Evolutionary conservation across 2,113 vertebrate species (phyloP).

Genomic region (Centropus unirufus): DNA sequence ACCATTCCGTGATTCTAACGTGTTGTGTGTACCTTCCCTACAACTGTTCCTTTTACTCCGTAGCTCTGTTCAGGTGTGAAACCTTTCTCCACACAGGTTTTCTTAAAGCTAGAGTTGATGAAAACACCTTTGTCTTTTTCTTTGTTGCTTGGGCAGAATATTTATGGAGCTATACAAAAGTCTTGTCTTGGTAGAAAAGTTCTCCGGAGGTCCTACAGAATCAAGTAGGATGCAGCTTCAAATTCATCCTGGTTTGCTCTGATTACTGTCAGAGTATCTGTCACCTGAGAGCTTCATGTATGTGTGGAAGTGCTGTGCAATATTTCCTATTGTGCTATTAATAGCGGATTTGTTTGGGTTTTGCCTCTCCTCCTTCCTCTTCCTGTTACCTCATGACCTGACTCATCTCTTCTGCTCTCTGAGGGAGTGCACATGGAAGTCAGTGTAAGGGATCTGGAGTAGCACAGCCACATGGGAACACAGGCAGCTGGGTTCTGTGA

Average conservation of each 20-base stretch:
- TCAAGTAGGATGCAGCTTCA: neutral
- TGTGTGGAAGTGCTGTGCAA: neutral
- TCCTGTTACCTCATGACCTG: conserved; percentile 3
- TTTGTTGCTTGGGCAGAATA: neutral
- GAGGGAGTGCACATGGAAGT: neutral
- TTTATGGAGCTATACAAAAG: neutral
- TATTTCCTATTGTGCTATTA: neutral
- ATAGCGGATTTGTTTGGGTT: conserved; percentile 11
- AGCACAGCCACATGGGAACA: neutral
- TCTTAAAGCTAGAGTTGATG: neutral
- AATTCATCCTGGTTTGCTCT: neutral
- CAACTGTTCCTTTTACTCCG: neutral
- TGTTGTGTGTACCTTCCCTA: neutral
- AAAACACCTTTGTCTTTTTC: neutral
- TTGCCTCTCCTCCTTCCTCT: conserved; percentile 33
- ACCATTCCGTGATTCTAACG: no score
- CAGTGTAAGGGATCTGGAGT: neutral
- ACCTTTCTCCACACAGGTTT: neutral
- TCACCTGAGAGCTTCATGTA: neutral
- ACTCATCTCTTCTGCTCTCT: conserved; percentile 7
- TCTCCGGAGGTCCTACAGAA: neutral
- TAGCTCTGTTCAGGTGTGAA: neutral
- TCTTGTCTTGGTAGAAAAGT: neutral
- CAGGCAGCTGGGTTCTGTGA: neutral
- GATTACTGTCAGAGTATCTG: neutral